Evolutionary conservation across 1,140 invertebrate species (phyloP).

Genomic region (Vollenhovia emeryi): DNA sequence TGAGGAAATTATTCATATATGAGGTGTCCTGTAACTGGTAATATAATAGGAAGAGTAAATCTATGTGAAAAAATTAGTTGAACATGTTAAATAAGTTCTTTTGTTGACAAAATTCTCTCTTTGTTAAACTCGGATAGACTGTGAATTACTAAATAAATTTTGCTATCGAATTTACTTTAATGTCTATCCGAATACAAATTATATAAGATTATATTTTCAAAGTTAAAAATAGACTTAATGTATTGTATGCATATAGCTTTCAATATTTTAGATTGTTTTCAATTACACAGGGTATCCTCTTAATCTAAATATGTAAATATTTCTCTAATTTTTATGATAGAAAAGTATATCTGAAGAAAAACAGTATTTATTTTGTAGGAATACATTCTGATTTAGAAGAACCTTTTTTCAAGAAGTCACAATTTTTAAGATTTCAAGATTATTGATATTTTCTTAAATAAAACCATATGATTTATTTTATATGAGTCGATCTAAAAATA

Average conservation of each 20-base stretch:
- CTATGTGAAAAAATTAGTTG: background rate
- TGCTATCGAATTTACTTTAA: background rate
- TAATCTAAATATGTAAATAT: background rate
- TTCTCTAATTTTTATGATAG: background rate
- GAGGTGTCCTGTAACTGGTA: constrained; percentile 17
- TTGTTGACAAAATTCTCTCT: background rate
- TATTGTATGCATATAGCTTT: background rate
- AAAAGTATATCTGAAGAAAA: background rate
- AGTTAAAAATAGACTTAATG: background rate
- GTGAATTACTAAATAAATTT: constrained; percentile 4
- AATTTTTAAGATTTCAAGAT: background rate
- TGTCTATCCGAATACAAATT: background rate
- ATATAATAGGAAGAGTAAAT: background rate
- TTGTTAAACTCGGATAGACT: background rate
- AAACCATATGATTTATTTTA: constrained; percentile 13
- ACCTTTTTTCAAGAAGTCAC: background rate
- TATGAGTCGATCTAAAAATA: background rate
- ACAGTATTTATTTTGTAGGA: background rate
- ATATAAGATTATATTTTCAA: constrained; percentile 8
- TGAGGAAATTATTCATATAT: constrained; percentile 29
- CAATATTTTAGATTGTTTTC: background rate
- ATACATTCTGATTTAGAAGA: background rate
- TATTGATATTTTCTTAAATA: background rate
- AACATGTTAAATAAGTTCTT: background rate
- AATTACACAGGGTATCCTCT: background rate